Percentiles rank a stretch among this genome's conserved stretches.
These are phyloP conservation scores for Pogonognathellus flavescens DNA, from an alignment of 1,140 invertebrate species.

Conservation along the genomic window DNA sequence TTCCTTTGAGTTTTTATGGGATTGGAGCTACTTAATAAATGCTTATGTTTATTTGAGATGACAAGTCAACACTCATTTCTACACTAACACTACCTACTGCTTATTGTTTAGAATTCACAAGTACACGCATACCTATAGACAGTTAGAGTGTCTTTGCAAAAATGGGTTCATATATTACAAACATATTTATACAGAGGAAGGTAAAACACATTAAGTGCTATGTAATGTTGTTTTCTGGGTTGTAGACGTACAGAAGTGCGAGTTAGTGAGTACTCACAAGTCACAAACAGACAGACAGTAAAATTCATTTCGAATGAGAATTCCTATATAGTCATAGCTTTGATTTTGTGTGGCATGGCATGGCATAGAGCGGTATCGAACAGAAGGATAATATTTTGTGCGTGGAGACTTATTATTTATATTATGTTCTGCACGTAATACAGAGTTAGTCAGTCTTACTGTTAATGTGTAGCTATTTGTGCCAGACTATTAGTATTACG, in stretches of 20 bases:
- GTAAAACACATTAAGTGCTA: constrained; percentile 26
- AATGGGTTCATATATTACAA: neutral
- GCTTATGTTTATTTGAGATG: constrained; percentile 43
- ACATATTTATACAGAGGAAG: constrained; percentile 7
- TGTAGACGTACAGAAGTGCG: neutral
- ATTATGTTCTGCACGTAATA: neutral
- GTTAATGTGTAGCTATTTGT: neutral
- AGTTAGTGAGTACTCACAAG: neutral
- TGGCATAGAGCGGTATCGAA: too few species aligned
- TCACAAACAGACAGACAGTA: too few species aligned
- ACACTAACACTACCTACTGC: neutral
- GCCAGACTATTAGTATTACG: neutral
- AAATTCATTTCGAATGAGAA: too few species aligned
- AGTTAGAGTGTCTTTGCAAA: neutral
- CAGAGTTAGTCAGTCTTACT: neutral
- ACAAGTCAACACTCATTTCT: neutral
- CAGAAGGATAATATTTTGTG: too few species aligned
- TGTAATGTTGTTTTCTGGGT: too few species aligned
- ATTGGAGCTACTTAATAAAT: constrained; percentile 1
- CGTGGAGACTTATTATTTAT: too few species aligned
- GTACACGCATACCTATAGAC: too few species aligned
- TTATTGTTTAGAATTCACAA: too few species aligned
- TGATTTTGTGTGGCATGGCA: too few species aligned
- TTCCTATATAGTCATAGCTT: too few species aligned
- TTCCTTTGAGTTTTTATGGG: constrained; percentile 23